A percentile compares a stretch with the other conserved stretches of the same genome.
Evolutionary conservation across 1,140 invertebrate species (phyloP).

Genomic region (Aphaenogaster floridana): DNA sequence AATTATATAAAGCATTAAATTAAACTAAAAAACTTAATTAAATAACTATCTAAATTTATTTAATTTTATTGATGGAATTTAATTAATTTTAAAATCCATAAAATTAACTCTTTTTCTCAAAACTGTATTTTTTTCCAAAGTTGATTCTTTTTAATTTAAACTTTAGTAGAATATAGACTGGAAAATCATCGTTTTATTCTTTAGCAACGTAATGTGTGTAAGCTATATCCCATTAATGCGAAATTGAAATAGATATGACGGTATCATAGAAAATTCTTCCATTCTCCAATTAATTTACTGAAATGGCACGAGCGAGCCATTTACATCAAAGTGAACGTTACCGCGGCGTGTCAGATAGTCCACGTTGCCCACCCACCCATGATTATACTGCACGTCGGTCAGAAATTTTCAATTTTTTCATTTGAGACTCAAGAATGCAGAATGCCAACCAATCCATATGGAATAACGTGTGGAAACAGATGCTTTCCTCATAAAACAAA

Average conservation of each 20-base stretch:
- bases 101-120: too few relatives aligned
- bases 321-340: slow-evolving; percentile 57
- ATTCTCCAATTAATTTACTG: slow-evolving; percentile 24
- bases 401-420: slow-evolving; percentile 43
- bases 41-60: neutral
- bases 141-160: neutral
- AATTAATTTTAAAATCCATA: neutral
- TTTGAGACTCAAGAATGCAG: slow-evolving; percentile 4
- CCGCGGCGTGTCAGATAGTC: neutral
- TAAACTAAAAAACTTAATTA: neutral
- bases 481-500: slow-evolving; percentile 23
- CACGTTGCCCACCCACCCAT: slow-evolving; percentile 4
- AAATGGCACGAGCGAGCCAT: neutral
- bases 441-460: neutral
- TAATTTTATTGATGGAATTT: too few relatives aligned
- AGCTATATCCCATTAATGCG: neutral
- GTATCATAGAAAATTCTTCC: slow-evolving; percentile 31
- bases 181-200: neutral
- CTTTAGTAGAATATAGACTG: neutral
- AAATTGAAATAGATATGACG: slow-evolving; percentile 32
- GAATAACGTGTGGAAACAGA: slow-evolving; percentile 2
- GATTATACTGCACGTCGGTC: slow-evolving; percentile 31
- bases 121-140: neutral
- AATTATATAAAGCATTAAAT: neutral
- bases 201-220: neutral